These are phyloP conservation scores for Bombus pyrosoma DNA, from an alignment of 1,140 invertebrate species.

Conservation along the genomic window DNA sequence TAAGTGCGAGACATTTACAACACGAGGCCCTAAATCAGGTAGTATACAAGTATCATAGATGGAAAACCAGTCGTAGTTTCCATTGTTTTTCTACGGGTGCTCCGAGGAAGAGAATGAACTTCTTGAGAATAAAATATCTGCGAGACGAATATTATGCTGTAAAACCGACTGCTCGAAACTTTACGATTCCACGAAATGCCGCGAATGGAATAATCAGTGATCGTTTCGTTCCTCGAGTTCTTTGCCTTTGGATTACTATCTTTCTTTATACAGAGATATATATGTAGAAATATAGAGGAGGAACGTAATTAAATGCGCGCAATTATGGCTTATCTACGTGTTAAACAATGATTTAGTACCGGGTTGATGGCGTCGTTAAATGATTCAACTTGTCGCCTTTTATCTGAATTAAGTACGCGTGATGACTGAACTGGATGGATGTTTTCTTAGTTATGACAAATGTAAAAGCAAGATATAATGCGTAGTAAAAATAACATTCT, in stretches of 20 bases:
- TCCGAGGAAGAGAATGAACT: background rate
- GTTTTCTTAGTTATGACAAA: background rate
- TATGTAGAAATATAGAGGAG: background rate
- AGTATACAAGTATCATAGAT: background rate
- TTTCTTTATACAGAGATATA: background rate
- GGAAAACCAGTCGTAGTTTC: background rate
- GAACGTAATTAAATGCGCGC: background rate
- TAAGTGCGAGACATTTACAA: background rate
- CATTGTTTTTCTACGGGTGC: background rate
- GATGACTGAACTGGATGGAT: background rate
- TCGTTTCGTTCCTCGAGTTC: background rate
- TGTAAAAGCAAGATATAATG: background rate
- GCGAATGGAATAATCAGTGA: background rate
- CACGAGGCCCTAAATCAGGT: background rate
- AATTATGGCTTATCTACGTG: background rate
- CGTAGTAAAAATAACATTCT: too few species aligned
- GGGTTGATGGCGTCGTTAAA: background rate
- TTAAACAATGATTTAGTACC: background rate
- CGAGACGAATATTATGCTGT: slow-evolving; percentile 1
- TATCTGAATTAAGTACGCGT: background rate
- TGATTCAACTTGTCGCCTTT: too few species aligned
- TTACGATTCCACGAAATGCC: background rate
- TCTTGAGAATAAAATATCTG: slow-evolving; percentile 20
- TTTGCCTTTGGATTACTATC: background rate
- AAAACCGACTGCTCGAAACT: background rate